Conservation (phyloP, 2,113 vertebrate genomes). For the Limanda limanda region DNA sequence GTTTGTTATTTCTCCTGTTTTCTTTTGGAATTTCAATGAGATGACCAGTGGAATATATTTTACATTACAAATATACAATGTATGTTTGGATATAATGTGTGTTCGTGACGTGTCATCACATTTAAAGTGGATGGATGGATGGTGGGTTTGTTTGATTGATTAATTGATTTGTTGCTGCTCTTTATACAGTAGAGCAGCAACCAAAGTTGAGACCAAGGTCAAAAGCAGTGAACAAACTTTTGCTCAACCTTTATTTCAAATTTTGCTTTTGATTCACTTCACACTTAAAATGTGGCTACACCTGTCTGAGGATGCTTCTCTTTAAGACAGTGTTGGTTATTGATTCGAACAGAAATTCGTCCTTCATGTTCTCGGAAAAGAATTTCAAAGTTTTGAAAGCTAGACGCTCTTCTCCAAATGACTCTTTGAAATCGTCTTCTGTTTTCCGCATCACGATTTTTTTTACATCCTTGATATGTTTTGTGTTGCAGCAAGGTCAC, state of each 20-base stretch:
- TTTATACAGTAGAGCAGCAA: too few species aligned
- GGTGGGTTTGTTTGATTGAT: background rate
- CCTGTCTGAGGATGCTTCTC: background rate
- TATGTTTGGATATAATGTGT: background rate
- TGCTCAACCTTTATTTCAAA: background rate
- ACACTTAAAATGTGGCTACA: conserved; percentile 4
- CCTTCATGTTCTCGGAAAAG: conserved; percentile 4
- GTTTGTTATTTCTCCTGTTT: too few species aligned
- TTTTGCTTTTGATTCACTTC: conserved; percentile 2
- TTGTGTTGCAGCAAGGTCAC: background rate
- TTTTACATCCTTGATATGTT: conserved; percentile 17
- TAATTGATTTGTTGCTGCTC: background rate
- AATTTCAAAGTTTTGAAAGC: conserved; percentile 4
- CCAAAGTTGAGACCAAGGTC: background rate
- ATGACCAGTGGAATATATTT: too few species aligned
- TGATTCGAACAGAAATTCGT: background rate
- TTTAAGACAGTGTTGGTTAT: background rate
- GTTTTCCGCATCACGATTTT: conserved; percentile 18
- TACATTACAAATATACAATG: too few species aligned
- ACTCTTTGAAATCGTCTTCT: conserved; percentile 4
- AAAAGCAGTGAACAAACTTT: background rate
- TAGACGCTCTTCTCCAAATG: background rate
- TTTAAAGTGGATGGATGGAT: background rate
- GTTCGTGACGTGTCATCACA: background rate
- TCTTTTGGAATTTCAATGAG: too few species aligned